Percentiles rank a stretch among this genome's conserved stretches.
phyloP scores from a whole-genome alignment of 2,113 vertebrate genomes.

The Gila orcuttii region DNA sequence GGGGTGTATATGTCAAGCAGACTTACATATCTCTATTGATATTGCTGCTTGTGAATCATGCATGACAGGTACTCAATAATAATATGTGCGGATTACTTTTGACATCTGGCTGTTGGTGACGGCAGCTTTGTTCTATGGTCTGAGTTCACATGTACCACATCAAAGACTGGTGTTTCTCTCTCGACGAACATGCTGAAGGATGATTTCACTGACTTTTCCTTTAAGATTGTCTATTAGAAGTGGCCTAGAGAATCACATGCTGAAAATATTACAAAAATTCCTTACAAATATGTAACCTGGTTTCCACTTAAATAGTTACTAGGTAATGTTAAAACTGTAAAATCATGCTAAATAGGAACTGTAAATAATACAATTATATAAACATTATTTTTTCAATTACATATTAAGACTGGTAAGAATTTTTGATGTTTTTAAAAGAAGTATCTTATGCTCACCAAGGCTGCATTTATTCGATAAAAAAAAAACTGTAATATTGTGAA shows the following conservation, averaged over 20 bases:
- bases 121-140: slow-evolving; percentile 93
- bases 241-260: not conserved
- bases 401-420: not conserved
- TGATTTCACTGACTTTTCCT: slow-evolving; percentile 17
- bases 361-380: not conserved
- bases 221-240: not conserved
- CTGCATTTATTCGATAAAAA: too few species aligned
- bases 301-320: not conserved
- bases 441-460: not conserved
- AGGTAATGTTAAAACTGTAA: not conserved
- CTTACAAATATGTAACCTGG: not conserved
- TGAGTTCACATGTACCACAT: slow-evolving; percentile 94
- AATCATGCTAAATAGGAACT: not conserved
- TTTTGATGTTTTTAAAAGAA: not conserved
- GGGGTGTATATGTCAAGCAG: slow-evolving; percentile 24
- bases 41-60: slow-evolving; percentile 68
- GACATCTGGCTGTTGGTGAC: slow-evolving; percentile 77
- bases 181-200: slow-evolving; percentile 1
- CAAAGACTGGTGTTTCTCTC: slow-evolving; percentile 73
- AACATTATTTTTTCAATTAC: not conserved
- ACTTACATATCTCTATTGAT: slow-evolving; percentile 9
- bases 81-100: slow-evolving; percentile 76
- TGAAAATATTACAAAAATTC: not conserved
- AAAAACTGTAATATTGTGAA: not conserved
- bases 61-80: slow-evolving; percentile 92